Evolutionary conservation across 1,140 invertebrate species (phyloP), one percentile per base, ranked within the genome.

Genomic region (Holcopasites calliopsidis): DNA sequence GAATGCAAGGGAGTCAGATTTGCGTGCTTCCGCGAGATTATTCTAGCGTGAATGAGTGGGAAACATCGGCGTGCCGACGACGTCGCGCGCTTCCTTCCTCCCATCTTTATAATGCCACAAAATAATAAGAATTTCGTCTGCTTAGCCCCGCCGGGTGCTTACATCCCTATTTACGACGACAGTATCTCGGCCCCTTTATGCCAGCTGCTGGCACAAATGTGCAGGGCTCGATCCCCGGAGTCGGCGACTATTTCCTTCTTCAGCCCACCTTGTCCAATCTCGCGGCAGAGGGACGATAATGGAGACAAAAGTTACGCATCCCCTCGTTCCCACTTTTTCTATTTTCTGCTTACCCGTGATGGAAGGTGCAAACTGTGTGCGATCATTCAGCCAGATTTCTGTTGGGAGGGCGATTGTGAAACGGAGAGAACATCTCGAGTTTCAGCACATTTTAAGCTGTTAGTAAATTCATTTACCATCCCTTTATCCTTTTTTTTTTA

Each of bases 101-200:
- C 44, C 42, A n/a, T n/a, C 38, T 64, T 70, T 55, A 58, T 61
- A 77, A 72, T 35, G 50, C 35, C n/a, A 13, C 49, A 31, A 66
- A 86, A 86, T 85, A 83, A 83, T 83, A 78, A 80, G 72, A 81
- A 66, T 80, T 78, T 66, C 65, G 61, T 71, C 28, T 68, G 77
- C 75, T 77, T 69, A 77, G 71, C 52, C 74, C 70, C 77, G 52
- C 49, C n/a, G 68, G 55, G 62, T 66, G 65, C 62, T 74, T 71
- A 66, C 52, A 84, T 64, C 49, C 55, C 64, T 81, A 83, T 85
- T 86, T 86, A 83, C 70, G 76, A 21, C 68, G 71, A 76, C 64
- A 64, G 62, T 76, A 76, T 82, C 69, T 49, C 71, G 47, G 60
- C 40, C 61, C 75, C 71, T 83, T 86, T 83, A 81, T 79, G 60